These are phyloP conservation scores for Melanitta fusca DNA, from an alignment of 2,797 vertebrate genomes.

Conservation along the genomic window DNA sequence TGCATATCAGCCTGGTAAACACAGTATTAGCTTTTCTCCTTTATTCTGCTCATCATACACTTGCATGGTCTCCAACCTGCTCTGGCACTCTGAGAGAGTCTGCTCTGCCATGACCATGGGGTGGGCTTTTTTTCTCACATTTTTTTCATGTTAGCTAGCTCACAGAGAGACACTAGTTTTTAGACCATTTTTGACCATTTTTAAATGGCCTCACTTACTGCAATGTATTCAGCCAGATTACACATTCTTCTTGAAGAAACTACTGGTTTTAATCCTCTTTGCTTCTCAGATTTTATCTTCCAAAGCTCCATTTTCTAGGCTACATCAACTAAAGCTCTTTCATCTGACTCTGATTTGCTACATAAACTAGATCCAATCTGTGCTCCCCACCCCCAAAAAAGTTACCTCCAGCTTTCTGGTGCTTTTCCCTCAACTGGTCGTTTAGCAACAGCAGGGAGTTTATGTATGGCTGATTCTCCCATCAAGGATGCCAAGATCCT, in stretches of 20 bases:
- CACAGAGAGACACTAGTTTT: background rate
- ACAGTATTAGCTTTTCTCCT: background rate
- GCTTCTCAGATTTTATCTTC: conserved; percentile 24
- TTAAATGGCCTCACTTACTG: background rate
- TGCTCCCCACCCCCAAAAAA: background rate
- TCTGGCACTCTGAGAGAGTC: background rate
- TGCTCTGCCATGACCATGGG: background rate
- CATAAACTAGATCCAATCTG: conserved; percentile 9
- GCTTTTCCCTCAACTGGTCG: background rate
- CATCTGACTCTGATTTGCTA: conserved; percentile 19
- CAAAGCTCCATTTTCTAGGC: background rate
- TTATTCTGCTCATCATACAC: background rate
- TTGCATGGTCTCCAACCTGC: background rate
- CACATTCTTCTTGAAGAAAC: conserved; percentile 44
- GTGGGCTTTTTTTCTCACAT: accelerated
- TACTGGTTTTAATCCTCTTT: conserved; percentile 37
- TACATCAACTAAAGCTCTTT: background rate
- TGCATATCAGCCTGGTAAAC: background rate
- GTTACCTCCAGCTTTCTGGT: conserved; percentile 24
- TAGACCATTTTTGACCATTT: background rate
- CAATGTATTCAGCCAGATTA: background rate
- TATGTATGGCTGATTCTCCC: background rate
- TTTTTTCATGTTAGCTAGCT: background rate
- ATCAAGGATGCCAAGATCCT: background rate
- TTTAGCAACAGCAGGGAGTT: background rate